Evolutionary conservation across 2,113 vertebrate species (phyloP).

Genomic region (Accipiter virgatus): DNA sequence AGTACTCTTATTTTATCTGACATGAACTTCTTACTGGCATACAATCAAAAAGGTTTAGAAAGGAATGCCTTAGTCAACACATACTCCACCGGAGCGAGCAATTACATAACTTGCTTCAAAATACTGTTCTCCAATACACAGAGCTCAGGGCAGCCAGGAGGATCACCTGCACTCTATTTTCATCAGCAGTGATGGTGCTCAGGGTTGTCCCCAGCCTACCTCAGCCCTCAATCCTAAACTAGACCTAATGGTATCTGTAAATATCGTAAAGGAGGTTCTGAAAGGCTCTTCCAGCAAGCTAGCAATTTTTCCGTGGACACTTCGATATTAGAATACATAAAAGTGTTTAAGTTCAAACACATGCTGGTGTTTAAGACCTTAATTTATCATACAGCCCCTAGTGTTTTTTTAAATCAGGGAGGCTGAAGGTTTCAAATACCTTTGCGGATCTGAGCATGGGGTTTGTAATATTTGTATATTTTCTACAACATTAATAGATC

Average conservation of each 20-base stretch:
- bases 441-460: neutral
- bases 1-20: neutral
- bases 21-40: neutral
- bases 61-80: neutral
- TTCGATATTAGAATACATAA: neutral
- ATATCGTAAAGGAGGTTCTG: neutral
- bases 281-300: neutral
- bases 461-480: neutral
- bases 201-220: neutral
- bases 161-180: neutral
- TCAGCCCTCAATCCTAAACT: neutral
- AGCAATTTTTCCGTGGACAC: neutral
- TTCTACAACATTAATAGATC: neutral
- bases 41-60: neutral
- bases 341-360: neutral
- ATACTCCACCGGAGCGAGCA: neutral
- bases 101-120: neutral
- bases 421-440: neutral
- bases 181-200: neutral
- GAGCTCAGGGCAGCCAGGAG: neutral
- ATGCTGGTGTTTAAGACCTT: neutral
- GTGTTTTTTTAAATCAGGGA: neutral
- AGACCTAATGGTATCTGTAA: neutral
- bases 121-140: neutral
- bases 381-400: rapidly evolving